Evolutionary conservation across 2,113 vertebrate species (phyloP).

Genomic region (Amblyornis subalaris): DNA sequence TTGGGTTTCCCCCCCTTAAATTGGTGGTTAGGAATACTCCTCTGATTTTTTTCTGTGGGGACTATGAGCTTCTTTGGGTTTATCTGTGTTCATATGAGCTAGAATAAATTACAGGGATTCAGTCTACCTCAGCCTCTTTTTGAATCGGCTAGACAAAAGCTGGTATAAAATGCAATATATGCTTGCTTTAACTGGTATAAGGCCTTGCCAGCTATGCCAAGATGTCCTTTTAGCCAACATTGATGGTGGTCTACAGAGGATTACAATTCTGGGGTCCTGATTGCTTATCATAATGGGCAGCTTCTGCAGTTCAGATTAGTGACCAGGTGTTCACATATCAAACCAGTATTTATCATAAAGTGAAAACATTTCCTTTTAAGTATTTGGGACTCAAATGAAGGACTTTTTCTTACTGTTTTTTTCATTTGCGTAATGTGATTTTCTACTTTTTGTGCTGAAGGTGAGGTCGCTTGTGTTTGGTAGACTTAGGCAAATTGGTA

Average conservation of each 20-base stretch:
- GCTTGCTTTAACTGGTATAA: background rate
- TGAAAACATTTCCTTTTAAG: background rate
- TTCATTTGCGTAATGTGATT: background rate
- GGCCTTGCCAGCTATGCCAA: background rate
- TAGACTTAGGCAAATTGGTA: background rate
- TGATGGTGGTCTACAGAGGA: background rate
- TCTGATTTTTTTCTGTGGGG: background rate
- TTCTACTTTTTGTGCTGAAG: background rate
- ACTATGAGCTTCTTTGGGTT: background rate
- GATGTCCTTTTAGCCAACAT: background rate
- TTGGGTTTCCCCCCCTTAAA: background rate
- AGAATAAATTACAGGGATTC: background rate
- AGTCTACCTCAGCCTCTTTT: background rate
- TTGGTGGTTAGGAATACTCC: background rate
- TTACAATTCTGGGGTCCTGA: background rate
- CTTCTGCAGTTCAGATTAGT: background rate
- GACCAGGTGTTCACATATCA: background rate
- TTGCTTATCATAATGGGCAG: background rate
- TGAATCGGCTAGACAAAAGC: background rate
- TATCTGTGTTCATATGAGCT: background rate
- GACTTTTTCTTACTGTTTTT: background rate
- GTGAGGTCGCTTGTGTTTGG: background rate
- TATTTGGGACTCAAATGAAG: background rate
- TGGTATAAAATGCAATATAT: background rate
- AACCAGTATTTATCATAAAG: background rate